Base-by-base conservation (phyloP, 1,140 invertebrate species). In the Protaetia brevitarsis region DNA sequence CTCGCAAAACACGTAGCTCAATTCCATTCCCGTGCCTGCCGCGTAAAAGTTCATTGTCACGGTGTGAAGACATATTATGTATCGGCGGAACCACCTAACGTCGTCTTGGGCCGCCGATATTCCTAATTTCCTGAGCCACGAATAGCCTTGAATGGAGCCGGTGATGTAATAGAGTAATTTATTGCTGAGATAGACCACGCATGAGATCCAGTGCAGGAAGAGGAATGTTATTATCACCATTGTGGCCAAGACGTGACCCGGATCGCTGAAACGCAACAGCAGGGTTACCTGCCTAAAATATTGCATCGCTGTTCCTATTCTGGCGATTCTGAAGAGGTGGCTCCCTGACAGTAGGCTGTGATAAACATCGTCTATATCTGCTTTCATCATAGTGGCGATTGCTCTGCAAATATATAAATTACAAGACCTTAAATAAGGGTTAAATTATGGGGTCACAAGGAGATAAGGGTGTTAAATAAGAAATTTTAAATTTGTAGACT, bases 131-230 rank as follows among this genome's bases (percentile, higher is more conserved):
- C 58, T 56, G 2, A 69, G 11, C 64, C 65, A 69, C 3, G 68
- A 66, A 11, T 63, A 13, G 16, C 29, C 2, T 16, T 30, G 28
- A 10, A 65, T 29, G 4, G 64, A 41, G 1, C 41, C 60, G 2
- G 10, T 27, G 0, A 65, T 51, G 21, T 60, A 64, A 41, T 65
- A 67, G 3, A 31, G 16, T 3, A 69, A 26, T 19, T 30, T 57
- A 1, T 62, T 61, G 26, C 61, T 13, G 2, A 67, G 13, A 23
- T 64, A 69, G 6, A 67, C 19, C 1, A 65, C 6, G 31, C 68
- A 69, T 6, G 65, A 57, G 27, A 36, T 67, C 68, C 68, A 69
- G 23, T 69, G 68, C 10, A 67, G 13, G 5, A 69, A 34, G 11
- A 66, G 28, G 8, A 37, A 26, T 0, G 41, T 60, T 7, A 65